Percentiles rank a stretch among this genome's conserved stretches.
Conservation (phyloP, 2,888 invertebrate species). For the Cynaeus angustus region DNA sequence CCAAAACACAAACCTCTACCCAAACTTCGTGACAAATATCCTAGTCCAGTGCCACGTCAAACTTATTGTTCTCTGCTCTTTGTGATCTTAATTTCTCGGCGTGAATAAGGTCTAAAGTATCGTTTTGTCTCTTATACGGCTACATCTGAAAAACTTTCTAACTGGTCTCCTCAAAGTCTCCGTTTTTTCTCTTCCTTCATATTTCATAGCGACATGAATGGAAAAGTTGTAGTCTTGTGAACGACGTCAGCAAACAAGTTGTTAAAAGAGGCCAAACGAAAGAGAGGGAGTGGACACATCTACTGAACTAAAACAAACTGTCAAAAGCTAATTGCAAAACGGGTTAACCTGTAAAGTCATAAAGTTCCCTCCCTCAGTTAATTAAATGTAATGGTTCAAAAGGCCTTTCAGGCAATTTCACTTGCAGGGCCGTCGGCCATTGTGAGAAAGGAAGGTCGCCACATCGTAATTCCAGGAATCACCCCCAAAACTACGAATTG, state of each 20-base stretch:
- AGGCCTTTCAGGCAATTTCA: slow-evolving; percentile 64
- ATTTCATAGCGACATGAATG: slow-evolving; percentile 45
- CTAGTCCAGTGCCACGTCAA: not conserved
- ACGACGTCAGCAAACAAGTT: slow-evolving; percentile 44
- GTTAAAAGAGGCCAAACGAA: slow-evolving; percentile 31
- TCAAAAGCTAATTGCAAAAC: slow-evolving; percentile 62
- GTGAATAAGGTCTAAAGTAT: slow-evolving; percentile 29
- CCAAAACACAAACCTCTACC: not conserved
- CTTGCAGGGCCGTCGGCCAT: slow-evolving; percentile 55
- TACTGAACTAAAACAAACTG: slow-evolving; percentile 55
- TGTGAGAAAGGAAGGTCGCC: slow-evolving; percentile 47
- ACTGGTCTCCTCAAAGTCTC: slow-evolving; percentile 34
- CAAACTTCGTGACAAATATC: slow-evolving; percentile 18
- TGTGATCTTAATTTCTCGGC: slow-evolving; percentile 34
- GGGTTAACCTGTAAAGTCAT: slow-evolving; percentile 62
- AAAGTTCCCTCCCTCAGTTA: slow-evolving; percentile 63
- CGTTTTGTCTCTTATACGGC: slow-evolving; percentile 17
- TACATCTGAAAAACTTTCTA: slow-evolving; percentile 32
- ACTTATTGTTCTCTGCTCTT: slow-evolving; percentile 24
- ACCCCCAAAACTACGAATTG: slow-evolving; percentile 42
- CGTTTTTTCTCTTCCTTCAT: slow-evolving; percentile 26
- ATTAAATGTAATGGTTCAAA: slow-evolving; percentile 66
- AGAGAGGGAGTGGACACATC: slow-evolving; percentile 9
- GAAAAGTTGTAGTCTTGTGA: slow-evolving; percentile 44
- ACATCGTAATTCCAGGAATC: slow-evolving; percentile 47